Evolutionary conservation across 2,113 vertebrate species (phyloP), one percentile per base, ranked within the genome.

Genomic region (Tetrao urogallus): DNA sequence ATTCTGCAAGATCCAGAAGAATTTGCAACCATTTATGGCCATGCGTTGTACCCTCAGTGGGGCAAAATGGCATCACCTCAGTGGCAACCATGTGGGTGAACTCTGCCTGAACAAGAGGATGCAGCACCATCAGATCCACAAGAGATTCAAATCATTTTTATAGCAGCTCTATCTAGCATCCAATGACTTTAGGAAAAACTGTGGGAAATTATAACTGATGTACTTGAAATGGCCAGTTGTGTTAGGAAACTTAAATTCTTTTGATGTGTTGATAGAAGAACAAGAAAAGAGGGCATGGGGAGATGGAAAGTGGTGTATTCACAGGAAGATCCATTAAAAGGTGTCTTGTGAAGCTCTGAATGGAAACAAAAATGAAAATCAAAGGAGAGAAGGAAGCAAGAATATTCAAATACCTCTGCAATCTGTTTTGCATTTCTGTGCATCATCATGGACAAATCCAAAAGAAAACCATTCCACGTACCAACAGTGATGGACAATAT

Each of bases 181-280:
- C 11, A 8, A 2, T 13, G 18, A 1, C 28, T 91, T 73, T 19
- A 11, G 24, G 30, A 20, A 38, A 66, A 74, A n/a, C 50, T 10
- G 5, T 45, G 7, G 32, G 11, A 24, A 71, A 42, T 57, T 36
- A 1, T 0, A 27, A 11, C 13, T 11, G 12, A 7, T 17, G 34
- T 21, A 3, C 43, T 40, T 36, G 57, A 82, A 78, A 67, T 71
- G n/a, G 11, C 4, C 2, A 0, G 0, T 36, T 79, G 36, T 60
- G 34, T 58, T 20, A 25, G 40, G 79, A 58, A 70, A 42, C 17
- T 52, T 63, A 47, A 67, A 40, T 85, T 89, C 20, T 13, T 4
- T 52, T 15, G n/a, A 17, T 1, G 3, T 21, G 38, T 45, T 28
- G 64, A 34, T 54, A 7, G 74, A 43, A 40, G 25, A 77, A 15